Evolutionary conservation across 2,888 invertebrate species (phyloP).

Genomic region (Oegoconia quadripuncta): DNA sequence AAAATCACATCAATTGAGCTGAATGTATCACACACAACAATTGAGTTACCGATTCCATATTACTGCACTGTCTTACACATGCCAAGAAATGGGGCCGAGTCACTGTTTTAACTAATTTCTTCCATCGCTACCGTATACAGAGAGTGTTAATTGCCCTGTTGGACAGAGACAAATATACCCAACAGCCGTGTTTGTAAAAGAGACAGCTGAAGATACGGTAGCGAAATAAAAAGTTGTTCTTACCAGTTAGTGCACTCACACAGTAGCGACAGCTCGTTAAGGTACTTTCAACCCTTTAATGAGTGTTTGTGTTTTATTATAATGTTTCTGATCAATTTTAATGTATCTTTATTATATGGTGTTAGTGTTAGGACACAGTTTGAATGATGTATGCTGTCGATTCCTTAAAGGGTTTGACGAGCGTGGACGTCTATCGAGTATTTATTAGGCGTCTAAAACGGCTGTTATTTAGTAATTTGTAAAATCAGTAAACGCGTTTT

Average conservation of each 20-base stretch:
- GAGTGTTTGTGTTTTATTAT: conserved; percentile 50
- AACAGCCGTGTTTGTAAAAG: conserved; percentile 22
- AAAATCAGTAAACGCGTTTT: no score
- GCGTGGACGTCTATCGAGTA: no score
- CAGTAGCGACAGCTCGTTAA: conserved; percentile 58
- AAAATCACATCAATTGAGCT: no score
- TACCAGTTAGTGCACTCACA: conserved; percentile 46
- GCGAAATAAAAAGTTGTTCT: conserved; percentile 61
- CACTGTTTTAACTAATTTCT: conserved; percentile 72
- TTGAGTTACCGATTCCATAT: no score
- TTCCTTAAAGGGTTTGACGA: no score
- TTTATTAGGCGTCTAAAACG: no score
- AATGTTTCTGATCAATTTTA: conserved; percentile 32
- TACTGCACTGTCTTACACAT: no score
- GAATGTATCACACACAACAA: no score
- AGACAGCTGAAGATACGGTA: conserved; percentile 36
- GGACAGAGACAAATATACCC: conserved; percentile 32
- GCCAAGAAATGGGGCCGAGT: conserved; percentile 53
- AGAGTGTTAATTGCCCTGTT: conserved; percentile 64
- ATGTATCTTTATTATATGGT: conserved; percentile 38
- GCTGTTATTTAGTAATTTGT: no score
- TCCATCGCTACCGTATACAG: conserved; percentile 70
- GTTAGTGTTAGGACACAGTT: not conserved
- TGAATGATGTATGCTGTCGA: not conserved
- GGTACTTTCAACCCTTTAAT: conserved; percentile 60